Conservation (phyloP, 2,888 invertebrate species). For the Rosalia funebris region DNA sequence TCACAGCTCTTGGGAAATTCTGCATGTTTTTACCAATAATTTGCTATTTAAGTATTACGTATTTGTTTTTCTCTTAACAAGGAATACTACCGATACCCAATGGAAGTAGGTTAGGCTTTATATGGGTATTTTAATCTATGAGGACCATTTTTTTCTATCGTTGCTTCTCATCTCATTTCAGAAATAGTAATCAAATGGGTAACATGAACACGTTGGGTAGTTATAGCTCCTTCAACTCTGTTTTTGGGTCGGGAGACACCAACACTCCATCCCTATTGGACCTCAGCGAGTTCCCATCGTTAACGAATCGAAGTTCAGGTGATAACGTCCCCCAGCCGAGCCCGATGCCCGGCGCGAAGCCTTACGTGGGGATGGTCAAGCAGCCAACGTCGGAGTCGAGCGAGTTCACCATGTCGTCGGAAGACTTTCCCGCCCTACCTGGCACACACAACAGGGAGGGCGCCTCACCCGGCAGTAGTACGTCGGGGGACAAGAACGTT, state of each 20-base stretch:
- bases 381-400: conserved; percentile 87
- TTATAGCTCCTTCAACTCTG: conserved; percentile 77
- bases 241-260: conserved; percentile 74
- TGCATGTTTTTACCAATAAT: no score
- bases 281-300: conserved; percentile 91
- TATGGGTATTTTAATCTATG: no score
- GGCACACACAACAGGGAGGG: conserved; percentile 84
- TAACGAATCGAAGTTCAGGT: conserved; percentile 84
- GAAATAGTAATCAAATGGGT: conserved; percentile 70
- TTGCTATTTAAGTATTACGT: no score
- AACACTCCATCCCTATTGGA: conserved; percentile 86
- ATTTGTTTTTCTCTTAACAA: no score
- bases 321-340: conserved; percentile 81
- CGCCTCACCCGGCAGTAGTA: conserved; percentile 70
- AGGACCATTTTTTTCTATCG: no score
- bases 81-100: neutral
- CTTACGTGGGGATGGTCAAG: conserved; percentile 96
- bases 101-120: no score
- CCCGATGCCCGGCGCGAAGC: conserved; percentile 91
- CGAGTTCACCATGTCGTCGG: conserved; percentile 97
- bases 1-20: neutral
- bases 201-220: conserved; percentile 73
- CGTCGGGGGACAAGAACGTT: conserved; percentile 48
- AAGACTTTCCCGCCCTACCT: conserved; percentile 99
- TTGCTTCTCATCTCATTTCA: conserved; percentile 61